A percentile compares a stretch with the other conserved stretches of the same genome.
phyloP scores from a whole-genome alignment of 2,888 invertebrate genomes.

The Ichneumon xanthorius region DNA sequence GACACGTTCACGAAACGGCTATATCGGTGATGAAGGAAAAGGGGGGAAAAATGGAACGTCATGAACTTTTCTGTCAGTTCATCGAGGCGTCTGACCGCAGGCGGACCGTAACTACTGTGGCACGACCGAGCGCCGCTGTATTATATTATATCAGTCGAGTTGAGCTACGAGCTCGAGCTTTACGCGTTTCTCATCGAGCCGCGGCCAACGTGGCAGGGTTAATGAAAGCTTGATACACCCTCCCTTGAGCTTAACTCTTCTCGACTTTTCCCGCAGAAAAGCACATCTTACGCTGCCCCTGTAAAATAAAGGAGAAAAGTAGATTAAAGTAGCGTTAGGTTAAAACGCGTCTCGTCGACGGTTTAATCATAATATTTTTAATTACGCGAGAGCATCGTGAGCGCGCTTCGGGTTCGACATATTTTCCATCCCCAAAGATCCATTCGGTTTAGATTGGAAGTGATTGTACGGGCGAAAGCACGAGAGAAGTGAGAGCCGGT shows the following conservation, averaged over 20 bases:
- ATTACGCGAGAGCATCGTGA: slow-evolving; percentile 69
- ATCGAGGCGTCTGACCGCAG: slow-evolving; percentile 47
- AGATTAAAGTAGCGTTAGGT: slow-evolving; percentile 66
- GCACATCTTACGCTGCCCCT: background rate
- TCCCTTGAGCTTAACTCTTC: slow-evolving; percentile 40
- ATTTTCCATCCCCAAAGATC: slow-evolving; percentile 14
- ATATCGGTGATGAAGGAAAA: background rate
- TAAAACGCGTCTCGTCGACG: slow-evolving; percentile 63
- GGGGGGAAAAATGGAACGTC: slow-evolving; percentile 4
- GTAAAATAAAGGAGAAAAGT: slow-evolving; percentile 55
- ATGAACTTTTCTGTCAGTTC: slow-evolving; percentile 32
- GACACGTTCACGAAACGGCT: slow-evolving; percentile 19
- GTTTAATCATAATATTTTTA: slow-evolving; percentile 80
- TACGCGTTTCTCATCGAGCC: slow-evolving; percentile 64
- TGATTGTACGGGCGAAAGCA: background rate
- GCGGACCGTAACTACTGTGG: slow-evolving; percentile 44
- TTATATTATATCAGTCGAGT: slow-evolving; percentile 26
- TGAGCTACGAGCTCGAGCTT: slow-evolving; percentile 24
- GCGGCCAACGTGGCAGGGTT: slow-evolving; percentile 56
- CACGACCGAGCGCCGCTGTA: background rate
- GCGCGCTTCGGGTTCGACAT: slow-evolving; percentile 3
- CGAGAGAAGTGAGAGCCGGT: slow-evolving; percentile 8
- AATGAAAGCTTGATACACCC: slow-evolving; percentile 59
- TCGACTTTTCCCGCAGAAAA: slow-evolving; percentile 6
- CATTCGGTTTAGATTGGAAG: background rate